Conservation (phyloP, 2,797 vertebrate species). For the Rhincodon typus region DNA sequence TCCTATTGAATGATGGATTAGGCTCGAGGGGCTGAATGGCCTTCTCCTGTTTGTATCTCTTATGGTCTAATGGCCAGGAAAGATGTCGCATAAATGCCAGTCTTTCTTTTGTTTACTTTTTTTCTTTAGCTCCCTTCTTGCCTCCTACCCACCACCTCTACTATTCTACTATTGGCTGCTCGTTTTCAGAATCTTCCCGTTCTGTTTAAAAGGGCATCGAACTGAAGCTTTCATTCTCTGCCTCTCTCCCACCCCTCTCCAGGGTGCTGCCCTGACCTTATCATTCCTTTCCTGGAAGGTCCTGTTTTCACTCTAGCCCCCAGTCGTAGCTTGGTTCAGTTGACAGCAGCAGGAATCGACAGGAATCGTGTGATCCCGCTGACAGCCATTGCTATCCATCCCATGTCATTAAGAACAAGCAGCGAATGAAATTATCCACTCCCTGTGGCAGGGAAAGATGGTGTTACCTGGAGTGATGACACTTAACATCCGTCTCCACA, state of each 20-base stretch:
- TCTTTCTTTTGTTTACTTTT: background rate
- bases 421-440: background rate
- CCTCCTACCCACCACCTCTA: background rate
- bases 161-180: background rate
- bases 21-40: too few species aligned
- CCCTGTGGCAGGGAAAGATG: too few species aligned
- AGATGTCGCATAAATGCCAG: background rate
- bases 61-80: background rate
- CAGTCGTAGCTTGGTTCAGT: too few species aligned
- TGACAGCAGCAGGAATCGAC: background rate
- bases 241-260: background rate
- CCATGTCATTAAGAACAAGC: background rate
- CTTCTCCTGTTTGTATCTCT: too few species aligned
- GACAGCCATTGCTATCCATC: background rate
- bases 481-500: conserved; percentile 20
- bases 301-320: background rate
- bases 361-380: background rate
- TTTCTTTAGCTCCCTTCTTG: background rate
- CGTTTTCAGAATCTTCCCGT: background rate
- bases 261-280: background rate
- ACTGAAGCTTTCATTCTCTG: background rate
- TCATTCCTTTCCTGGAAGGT: background rate
- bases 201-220: background rate
- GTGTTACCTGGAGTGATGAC: conserved; percentile 9
- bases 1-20: too few species aligned